A percentile compares a stretch with the other conserved stretches of the same genome.
Conservation (phyloP, 2,113 vertebrate genomes). For the Indicator maculatus region DNA sequence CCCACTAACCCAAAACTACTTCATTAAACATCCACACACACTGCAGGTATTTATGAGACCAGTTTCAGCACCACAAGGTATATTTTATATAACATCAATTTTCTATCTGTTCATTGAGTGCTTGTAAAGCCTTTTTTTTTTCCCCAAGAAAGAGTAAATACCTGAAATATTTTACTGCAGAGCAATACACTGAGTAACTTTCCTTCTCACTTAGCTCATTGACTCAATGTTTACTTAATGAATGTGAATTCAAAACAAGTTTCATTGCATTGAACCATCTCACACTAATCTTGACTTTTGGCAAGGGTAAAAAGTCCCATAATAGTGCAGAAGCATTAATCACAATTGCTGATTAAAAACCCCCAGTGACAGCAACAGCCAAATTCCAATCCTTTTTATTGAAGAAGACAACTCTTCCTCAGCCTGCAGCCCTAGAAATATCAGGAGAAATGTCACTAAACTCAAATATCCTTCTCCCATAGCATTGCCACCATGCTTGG, state of each 20-base stretch:
- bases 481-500: neutral
- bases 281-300: neutral
- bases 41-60: neutral
- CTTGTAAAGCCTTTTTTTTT: slow-evolving; percentile 12
- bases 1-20: neutral
- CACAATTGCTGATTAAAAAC: neutral
- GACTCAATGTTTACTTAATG: neutral
- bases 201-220: neutral
- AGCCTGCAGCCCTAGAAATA: neutral
- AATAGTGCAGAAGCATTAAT: slow-evolving; percentile 6
- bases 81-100: neutral
- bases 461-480: neutral
- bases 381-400: neutral
- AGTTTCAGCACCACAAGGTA: neutral
- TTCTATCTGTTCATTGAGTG: neutral
- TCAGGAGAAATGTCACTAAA: neutral
- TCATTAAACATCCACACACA: slow-evolving; percentile 4
- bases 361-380: neutral
- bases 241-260: neutral
- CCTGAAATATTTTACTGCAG: neutral
- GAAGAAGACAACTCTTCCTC: neutral
- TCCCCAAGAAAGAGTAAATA: neutral
- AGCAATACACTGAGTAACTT: neutral
- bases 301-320: neutral
- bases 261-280: neutral